Evolutionary conservation across 2,797 vertebrate genomes (phyloP), one percentile per base, ranked within the genome.

Genomic region (Eleutherodactylus coqui): DNA sequence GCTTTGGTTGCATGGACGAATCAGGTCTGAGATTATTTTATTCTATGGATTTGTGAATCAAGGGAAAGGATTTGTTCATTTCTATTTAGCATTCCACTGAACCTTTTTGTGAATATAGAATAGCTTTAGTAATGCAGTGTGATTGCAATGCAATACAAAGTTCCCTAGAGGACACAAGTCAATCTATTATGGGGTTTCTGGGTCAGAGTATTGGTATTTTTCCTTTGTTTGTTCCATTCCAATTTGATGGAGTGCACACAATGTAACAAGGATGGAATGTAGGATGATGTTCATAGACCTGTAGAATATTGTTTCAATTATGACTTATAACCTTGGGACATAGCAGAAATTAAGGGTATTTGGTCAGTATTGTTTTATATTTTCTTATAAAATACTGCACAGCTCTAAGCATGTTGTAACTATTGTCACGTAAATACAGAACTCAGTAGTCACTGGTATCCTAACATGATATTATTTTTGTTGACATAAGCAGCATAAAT

Each of bases 161-260:
- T 64, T 5, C 29, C 29, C 29, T 64, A 64, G 60, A 64, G 13
- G 16, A 64, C 14, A n/a, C 53, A 24, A 64, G 29, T 11, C 4
- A 32, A 64, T 64, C 29, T 29, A 64, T 64, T 64, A 64, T 64
- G 60, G 60, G n/a, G 27, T 62, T 62, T 64, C 14, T 64, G 60
- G 16, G 7, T 38, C 16, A 21, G 21, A 34, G 64, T 69, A 38
- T 69, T 69, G 32, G 7, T 7, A 69, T 38, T 36, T 69, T 36
- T 38, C 19, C 64, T 69, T 19, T 69, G 29, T 64, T 29, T 62
- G 29, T 64, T 69, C 17, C 34, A 38, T 69, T 69, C 38, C 21
- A 36, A 19, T 69, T 69, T 36, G 29, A 69, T 36, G 7, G 17
- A 69, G 17, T 67, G 32, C 16, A 32, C 17, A 9, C 4, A 19